Evolutionary conservation across 2,797 vertebrate species (phyloP).

Genomic region (Chelmon rostratus): DNA sequence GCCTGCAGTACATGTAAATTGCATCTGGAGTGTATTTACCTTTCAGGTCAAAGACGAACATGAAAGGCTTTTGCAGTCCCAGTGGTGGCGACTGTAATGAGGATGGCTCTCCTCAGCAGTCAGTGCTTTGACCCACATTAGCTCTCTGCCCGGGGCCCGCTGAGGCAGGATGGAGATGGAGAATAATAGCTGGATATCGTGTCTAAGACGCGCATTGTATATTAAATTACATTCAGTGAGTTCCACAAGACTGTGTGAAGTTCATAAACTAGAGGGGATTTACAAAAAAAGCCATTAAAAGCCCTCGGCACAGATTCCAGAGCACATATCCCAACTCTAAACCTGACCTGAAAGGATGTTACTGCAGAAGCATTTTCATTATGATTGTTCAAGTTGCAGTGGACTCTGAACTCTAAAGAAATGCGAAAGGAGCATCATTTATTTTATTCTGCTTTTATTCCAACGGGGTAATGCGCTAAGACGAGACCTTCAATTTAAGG

Average conservation of each 20-base stretch:
- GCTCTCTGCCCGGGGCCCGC: slow-evolving; percentile 48
- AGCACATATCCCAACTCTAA: slow-evolving; percentile 28
- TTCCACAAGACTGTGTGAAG: slow-evolving; percentile 52
- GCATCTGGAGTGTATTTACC: slow-evolving; percentile 69
- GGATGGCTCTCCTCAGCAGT: slow-evolving; percentile 61
- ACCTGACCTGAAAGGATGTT: slow-evolving; percentile 17
- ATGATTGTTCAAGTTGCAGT: slow-evolving; percentile 21
- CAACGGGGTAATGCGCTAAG: slow-evolving; percentile 2
- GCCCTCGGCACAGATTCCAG: slow-evolving; percentile 44
- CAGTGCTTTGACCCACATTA: slow-evolving; percentile 77
- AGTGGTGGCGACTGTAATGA: slow-evolving; percentile 61
- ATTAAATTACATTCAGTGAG: slow-evolving; percentile 60
- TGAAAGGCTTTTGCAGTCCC: slow-evolving; percentile 66
- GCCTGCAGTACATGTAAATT: slow-evolving; percentile 58
- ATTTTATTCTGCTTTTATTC: slow-evolving; percentile 16
- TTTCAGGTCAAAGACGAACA: slow-evolving; percentile 72
- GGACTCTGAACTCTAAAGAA: slow-evolving; percentile 12
- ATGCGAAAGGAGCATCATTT: neutral
- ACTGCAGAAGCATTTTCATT: slow-evolving; percentile 17
- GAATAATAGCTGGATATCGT: slow-evolving; percentile 61
- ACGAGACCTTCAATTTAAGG: neutral
- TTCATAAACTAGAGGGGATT: slow-evolving; percentile 60
- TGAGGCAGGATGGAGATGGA: slow-evolving; percentile 46
- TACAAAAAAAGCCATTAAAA: slow-evolving; percentile 47
- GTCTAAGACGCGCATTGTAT: slow-evolving; percentile 49